Evolutionary conservation across 2,797 vertebrate species (phyloP), one percentile per base, ranked within the genome.

Genomic region (Poecilia gillii): DNA sequence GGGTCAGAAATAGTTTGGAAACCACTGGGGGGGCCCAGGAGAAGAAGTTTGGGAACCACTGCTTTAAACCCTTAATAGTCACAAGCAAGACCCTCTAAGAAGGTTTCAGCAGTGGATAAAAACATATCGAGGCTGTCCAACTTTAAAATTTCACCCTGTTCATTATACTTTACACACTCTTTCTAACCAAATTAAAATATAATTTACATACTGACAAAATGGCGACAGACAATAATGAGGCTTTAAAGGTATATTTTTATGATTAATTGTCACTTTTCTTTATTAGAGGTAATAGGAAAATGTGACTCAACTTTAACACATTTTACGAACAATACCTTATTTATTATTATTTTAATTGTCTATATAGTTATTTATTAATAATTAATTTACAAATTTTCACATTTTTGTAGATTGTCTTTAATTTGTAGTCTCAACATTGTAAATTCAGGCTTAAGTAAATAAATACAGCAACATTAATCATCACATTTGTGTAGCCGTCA

Each of bases 21-120:
- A 41, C 6, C 41, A 41, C 41, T 41, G 41, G 41, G 41, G 2
- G 41, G 7, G 41, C 41, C 41, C 41, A 41, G 41, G 41, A 41
- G 41, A 41, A 41, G 8, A 41, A 8, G 41, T 41, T 8, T 41
- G 41, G 41, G 41, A 41, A 8, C 6, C 41, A 41, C 41, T 41
- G 41, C 33, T 31, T 72, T 51, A 79, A 78, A 43, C 6, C 45
- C 13, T 78, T 77, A 18, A 68, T 5, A 83, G 68, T 73, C 51
- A 76, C 57, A 75, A 72, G 3, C 53, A 81, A 75, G 5, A 1
- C 16, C 55, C 47, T 73, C 57, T 39, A 66, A 43, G 41, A 28
- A 51, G 51, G 71, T n/a, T 51, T 66, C 2, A 66, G 18, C 62
- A 64, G 62, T 55, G 28, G 28, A 71, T 75, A 70, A 77, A 78